Evolutionary conservation across 2,797 vertebrate species (phyloP).

Genomic region (Denticeps clupeoides): DNA sequence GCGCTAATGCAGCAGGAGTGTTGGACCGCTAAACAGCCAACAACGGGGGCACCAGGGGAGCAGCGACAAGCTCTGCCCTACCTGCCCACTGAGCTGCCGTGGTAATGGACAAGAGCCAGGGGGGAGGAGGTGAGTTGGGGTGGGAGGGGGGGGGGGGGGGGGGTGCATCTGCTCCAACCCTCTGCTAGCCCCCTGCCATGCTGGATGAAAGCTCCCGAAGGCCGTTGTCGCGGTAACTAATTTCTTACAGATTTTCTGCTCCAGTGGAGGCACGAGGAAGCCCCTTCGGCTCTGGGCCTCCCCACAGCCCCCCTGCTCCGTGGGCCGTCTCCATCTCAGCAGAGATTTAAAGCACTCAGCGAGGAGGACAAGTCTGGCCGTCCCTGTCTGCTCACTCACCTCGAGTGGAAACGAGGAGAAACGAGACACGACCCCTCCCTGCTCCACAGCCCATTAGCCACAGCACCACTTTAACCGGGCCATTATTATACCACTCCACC

Average conservation of each 20-base stretch:
- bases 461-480: background rate
- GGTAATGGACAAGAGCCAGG: constrained; percentile 43
- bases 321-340: background rate
- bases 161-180: constrained; percentile 31
- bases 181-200: constrained; percentile 40
- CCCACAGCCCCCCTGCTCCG: constrained; percentile 3
- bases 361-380: no score
- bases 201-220: constrained; percentile 65
- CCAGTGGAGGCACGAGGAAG: constrained; percentile 66
- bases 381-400: no score
- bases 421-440: no score
- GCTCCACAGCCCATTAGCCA: background rate
- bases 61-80: constrained; percentile 13
- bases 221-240: constrained; percentile 62
- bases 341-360: no score
- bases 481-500: no score
- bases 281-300: constrained; percentile 31
- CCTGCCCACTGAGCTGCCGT: constrained; percentile 22
- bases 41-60: constrained; percentile 8
- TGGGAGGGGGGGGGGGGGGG: constrained; percentile 15
- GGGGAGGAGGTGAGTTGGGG: background rate
- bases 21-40: constrained; percentile 42
- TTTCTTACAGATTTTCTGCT: constrained; percentile 74
- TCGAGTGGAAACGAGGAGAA: no score
- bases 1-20: constrained; percentile 54